Percentiles rank a stretch among this genome's conserved stretches.
These are phyloP conservation scores for Scaptomyza reducta DNA, from an alignment of 2,888 invertebrate species.

Conservation along the genomic window DNA sequence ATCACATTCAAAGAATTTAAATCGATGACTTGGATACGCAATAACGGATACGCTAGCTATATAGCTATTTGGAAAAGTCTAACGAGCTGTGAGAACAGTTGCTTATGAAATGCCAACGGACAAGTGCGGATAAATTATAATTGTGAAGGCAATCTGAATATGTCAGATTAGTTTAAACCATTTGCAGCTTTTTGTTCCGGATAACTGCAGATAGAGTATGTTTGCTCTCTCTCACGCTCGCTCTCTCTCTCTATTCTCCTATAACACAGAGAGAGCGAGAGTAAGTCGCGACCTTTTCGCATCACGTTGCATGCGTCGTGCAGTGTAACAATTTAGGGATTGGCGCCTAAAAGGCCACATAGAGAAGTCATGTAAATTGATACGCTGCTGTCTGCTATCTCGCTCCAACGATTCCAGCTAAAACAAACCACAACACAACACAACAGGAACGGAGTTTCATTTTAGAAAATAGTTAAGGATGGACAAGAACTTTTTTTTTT, in stretches of 20 bases:
- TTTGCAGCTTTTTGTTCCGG: background rate
- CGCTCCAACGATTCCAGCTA: conserved; percentile 52
- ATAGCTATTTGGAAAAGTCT: background rate
- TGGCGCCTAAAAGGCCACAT: conserved; percentile 78
- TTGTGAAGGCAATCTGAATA: background rate
- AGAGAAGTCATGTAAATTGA: conserved; percentile 75
- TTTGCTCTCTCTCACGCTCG: no score
- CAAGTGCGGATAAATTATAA: background rate
- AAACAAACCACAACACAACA: conserved; percentile 40
- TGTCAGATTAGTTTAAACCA: background rate
- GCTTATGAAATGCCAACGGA: background rate
- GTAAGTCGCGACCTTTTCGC: conserved; percentile 27
- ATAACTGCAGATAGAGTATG: no score
- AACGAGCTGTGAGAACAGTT: background rate
- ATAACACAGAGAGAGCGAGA: background rate
- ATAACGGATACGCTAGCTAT: no score
- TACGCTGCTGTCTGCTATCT: conserved; percentile 56
- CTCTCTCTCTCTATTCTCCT: background rate
- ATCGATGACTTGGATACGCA: no score
- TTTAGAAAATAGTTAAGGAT: conserved; percentile 72
- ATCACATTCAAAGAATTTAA: background rate
- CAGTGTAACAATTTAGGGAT: conserved; percentile 69
- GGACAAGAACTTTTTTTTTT: conserved; percentile 52
- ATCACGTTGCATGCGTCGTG: conserved; percentile 31
- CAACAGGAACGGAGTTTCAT: conserved; percentile 28